Evolutionary conservation across 2,113 vertebrate genomes (phyloP), one percentile per base, ranked within the genome.

Genomic region (Datnioides undecimradiatus): DNA sequence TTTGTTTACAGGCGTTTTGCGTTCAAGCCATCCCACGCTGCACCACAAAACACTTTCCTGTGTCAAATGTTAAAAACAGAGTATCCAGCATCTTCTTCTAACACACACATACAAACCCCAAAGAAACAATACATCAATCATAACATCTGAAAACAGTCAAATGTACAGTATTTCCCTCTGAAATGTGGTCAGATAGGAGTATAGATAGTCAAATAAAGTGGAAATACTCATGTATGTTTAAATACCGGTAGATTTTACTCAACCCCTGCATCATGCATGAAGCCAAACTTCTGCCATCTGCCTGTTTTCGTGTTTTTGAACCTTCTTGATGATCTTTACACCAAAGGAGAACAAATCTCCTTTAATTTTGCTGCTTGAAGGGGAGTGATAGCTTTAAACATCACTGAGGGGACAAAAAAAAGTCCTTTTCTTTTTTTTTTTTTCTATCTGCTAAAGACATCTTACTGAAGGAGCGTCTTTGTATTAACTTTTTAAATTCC

Each of bases 401-500:
- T 84, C 67, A 58, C 73, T 54, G 48, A 11, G 63, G 46, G 62
- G 57, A 41, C 48, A 70, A 66, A 67, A 69, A 67, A 71, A 38
- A 70, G 55, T 79, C 83, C 19, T 81, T 64, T 82, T 71, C 62
- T 68, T 76, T 52, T 25, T 40, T 45, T 75, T 45, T 29, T 45
- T 46, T 77, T 63, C 80, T 87, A 90, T 91, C 90, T 72, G 67
- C 79, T 90, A 65, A 91, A 91, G 86, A 91, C 91, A 88, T 93
- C 91, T 93, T 76, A 84, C 76, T 83, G 82, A 86, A 91, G 79
- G 64, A 89, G 84, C 80, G 78, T 87, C 83, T 91, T 84, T 87
- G 89, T 91, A 84, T 88, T 84, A 90, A 89, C 87, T 89, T 90
- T 90, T 87, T 73, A 91, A 92, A 87, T 91, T 92, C 87, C 88